Conservation (phyloP, 2,113 vertebrate species). For the Malurus elegans region DNA sequence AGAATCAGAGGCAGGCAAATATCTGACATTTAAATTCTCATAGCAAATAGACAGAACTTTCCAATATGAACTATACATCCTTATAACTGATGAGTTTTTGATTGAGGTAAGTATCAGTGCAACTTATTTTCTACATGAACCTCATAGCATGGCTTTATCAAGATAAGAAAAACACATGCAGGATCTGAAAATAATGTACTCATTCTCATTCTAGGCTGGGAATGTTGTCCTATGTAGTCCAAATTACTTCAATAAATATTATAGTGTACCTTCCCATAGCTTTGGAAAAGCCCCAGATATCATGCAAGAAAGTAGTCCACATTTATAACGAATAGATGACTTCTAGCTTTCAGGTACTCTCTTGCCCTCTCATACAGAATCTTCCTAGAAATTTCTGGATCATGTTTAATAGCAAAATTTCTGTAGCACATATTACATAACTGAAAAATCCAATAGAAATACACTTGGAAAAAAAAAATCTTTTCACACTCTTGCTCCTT, state of each 20-base stretch:
- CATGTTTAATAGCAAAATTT: background rate
- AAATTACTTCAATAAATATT: conserved; percentile 42
- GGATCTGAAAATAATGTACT: background rate
- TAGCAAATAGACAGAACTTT: conserved; percentile 40
- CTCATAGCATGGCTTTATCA: conserved; percentile 13
- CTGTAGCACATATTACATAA: background rate
- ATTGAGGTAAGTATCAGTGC: conserved; percentile 5
- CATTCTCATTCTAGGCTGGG: background rate
- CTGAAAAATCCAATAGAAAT: background rate
- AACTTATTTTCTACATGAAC: conserved; percentile 15
- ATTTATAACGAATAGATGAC: background rate
- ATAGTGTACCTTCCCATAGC: conserved; percentile 24
- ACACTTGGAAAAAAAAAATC: conserved; percentile 70
- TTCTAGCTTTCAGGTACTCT: conserved; percentile 29
- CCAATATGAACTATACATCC: conserved; percentile 4
- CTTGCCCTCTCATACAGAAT: conserved; percentile 13
- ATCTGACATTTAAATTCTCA: conserved; percentile 48
- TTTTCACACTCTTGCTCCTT: conserved; percentile 83
- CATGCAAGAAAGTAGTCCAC: conserved; percentile 39
- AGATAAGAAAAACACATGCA: conserved; percentile 23
- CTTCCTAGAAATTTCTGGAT: conserved; percentile 12
- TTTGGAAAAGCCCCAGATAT: conserved; percentile 3
- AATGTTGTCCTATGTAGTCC: conserved; percentile 28
- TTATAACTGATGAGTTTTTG: conserved; percentile 20
- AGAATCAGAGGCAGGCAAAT: conserved; percentile 43